Percentiles rank a stretch among this genome's conserved stretches.
These are phyloP conservation scores for Pangasius krempfi DNA, from an alignment of 2,797 vertebrate genomes.

Conservation along the genomic window DNA sequence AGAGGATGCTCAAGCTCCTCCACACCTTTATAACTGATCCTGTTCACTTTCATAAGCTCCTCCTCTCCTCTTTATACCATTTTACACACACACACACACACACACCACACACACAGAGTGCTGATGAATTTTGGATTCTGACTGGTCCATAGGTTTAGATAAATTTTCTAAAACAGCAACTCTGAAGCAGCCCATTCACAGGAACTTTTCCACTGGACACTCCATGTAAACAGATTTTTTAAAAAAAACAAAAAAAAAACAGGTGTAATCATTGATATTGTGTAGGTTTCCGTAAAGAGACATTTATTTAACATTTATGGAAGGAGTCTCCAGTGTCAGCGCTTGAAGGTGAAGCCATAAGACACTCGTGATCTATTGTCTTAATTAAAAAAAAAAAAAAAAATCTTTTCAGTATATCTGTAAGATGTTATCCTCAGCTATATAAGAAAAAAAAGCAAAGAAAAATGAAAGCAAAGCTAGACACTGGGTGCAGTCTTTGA, in stretches of 20 bases:
- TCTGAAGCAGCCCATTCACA: background rate
- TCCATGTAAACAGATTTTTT: background rate
- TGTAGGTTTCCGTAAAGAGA: background rate
- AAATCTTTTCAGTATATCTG: background rate
- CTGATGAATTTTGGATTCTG: background rate
- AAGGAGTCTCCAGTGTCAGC: background rate
- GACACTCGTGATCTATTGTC: background rate
- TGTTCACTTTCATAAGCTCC: slow-evolving; percentile 52
- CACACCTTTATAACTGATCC: slow-evolving; percentile 67
- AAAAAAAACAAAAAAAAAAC: too few relatives aligned
- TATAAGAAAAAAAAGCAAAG: background rate
- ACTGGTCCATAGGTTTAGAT: background rate
- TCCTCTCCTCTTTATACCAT: slow-evolving; percentile 46
- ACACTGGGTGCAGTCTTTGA: slow-evolving; percentile 19
- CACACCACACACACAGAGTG: background rate
- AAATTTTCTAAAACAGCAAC: background rate
- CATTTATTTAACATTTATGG: background rate
- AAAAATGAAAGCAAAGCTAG: background rate
- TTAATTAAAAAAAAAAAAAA: too few relatives aligned
- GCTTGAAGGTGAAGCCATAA: background rate
- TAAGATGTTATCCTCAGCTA: background rate
- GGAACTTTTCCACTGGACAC: background rate
- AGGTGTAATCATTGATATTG: background rate
- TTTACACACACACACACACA: background rate
- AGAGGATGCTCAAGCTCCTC: slow-evolving; percentile 26